phyloP scores from a whole-genome alignment of 2,797 vertebrate genomes.

The Petrocephalus schoutedeni region DNA sequence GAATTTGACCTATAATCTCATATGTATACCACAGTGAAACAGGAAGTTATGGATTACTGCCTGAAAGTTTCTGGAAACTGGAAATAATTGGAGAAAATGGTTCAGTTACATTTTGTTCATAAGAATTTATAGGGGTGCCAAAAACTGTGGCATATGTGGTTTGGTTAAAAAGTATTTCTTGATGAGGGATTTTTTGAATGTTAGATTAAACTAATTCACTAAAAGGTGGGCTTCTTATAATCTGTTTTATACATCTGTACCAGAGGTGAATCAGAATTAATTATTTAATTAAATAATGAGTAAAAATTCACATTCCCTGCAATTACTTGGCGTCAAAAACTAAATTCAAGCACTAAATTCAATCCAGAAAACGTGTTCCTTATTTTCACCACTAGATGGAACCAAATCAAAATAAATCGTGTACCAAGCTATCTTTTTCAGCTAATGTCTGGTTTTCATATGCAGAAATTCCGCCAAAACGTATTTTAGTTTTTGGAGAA shows the following conservation, averaged over 20 bases:
- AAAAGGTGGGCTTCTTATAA: not conserved
- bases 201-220: not conserved
- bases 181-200: not conserved
- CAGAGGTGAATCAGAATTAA: not conserved
- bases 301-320: not conserved
- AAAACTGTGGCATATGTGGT: not conserved
- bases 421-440: not conserved
- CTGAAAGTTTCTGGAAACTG: not conserved
- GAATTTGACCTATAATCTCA: not conserved
- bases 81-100: not conserved
- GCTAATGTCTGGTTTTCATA: not conserved
- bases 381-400: not conserved
- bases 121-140: not conserved
- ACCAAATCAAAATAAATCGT: slow-evolving; percentile 8
- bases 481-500: not conserved
- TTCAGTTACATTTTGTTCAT: not conserved
- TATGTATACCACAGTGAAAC: not conserved
- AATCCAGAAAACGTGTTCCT: not conserved
- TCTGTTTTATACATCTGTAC: not conserved
- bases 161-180: not conserved
- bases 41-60: not conserved
- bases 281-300: not conserved
- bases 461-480: not conserved
- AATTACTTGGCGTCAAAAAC: not conserved
- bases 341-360: not conserved